phyloP scores from a whole-genome alignment of 2,888 invertebrate genomes.

The Hydraecia micacea region DNA sequence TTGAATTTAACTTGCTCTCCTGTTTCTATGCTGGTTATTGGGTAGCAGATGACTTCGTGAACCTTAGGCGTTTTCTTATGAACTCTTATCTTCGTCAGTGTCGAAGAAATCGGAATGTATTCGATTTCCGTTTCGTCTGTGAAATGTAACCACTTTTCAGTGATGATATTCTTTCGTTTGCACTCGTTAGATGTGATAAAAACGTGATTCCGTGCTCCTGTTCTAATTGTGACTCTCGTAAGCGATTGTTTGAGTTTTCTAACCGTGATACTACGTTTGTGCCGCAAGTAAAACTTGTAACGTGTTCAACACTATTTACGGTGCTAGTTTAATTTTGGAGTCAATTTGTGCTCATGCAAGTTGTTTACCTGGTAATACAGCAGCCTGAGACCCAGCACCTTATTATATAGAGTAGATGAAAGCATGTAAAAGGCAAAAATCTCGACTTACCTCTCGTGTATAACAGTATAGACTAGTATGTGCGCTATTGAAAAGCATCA shows the following conservation, averaged over 20 bases:
- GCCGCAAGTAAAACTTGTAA: constrained; percentile 69
- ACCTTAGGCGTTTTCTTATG: constrained; percentile 91
- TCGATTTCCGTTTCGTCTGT: constrained; percentile 95
- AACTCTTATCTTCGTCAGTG: constrained; percentile 94
- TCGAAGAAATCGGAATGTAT: constrained; percentile 95
- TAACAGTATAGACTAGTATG: constrained; percentile 79
- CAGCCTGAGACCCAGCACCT: constrained; percentile 83
- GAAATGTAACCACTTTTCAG: constrained; percentile 86
- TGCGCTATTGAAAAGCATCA: constrained; percentile 79
- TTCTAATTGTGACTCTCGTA: constrained; percentile 79
- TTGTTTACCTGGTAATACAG: constrained; percentile 80
- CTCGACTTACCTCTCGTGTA: constrained; percentile 84
- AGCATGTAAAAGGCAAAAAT: constrained; percentile 79
- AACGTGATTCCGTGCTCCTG: constrained; percentile 84
- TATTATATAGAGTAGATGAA: constrained; percentile 73
- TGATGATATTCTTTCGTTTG: constrained; percentile 69
- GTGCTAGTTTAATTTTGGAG: constrained; percentile 89
- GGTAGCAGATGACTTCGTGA: constrained; percentile 91
- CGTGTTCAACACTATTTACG: constrained; percentile 67
- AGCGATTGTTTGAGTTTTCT: constrained; percentile 74
- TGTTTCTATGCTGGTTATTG: constrained; percentile 84
- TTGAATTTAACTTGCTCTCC: constrained; percentile 87
- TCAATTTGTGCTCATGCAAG: constrained; percentile 81
- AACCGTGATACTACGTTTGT: constrained; percentile 80
- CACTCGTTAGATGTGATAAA: constrained; percentile 82